Evolutionary conservation across 1,140 invertebrate species (phyloP).

Genomic region (Tenebrio molitor): DNA sequence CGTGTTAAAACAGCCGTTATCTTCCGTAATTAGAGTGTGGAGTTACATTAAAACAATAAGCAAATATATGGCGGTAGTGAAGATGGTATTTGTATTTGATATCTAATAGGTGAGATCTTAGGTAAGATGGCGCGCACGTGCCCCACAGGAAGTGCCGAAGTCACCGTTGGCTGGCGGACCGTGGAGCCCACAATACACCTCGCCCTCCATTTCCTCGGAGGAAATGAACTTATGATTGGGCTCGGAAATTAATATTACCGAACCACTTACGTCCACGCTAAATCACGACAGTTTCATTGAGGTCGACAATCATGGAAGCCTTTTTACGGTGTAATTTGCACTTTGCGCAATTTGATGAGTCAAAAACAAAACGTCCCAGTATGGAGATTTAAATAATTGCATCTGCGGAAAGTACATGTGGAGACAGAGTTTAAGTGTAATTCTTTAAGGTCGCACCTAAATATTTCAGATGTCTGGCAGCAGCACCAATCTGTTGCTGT

Average conservation of each 20-base stretch:
- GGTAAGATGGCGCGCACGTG: slow-evolving; percentile 64
- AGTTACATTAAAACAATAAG: slow-evolving; percentile 41
- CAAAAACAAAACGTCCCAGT: too few species aligned
- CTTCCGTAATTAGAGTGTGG: slow-evolving; percentile 37
- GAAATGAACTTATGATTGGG: slow-evolving; percentile 64
- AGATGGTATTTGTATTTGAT: slow-evolving; percentile 31
- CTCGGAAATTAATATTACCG: slow-evolving; percentile 60
- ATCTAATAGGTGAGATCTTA: slow-evolving; percentile 44
- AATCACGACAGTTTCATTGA: slow-evolving; percentile 24
- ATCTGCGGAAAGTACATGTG: too few species aligned
- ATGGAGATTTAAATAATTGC: too few species aligned
- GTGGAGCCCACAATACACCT: slow-evolving; percentile 62
- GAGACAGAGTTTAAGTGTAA: too few species aligned
- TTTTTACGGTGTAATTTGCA: too few species aligned
- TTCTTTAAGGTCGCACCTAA: too few species aligned
- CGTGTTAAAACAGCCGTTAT: slow-evolving; percentile 37
- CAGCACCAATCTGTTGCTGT: too few species aligned
- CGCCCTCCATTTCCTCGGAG: slow-evolving; percentile 59
- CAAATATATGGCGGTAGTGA: slow-evolving; percentile 29
- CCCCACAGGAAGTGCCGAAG: slow-evolving; percentile 63
- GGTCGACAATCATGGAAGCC: background rate
- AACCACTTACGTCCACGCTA: slow-evolving; percentile 32
- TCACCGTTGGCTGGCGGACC: slow-evolving; percentile 63
- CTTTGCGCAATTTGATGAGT: too few species aligned
- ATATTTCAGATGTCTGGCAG: too few species aligned